These are phyloP conservation scores for Chelon labrosus DNA, from an alignment of 2,797 vertebrate genomes.

Conservation along the genomic window DNA sequence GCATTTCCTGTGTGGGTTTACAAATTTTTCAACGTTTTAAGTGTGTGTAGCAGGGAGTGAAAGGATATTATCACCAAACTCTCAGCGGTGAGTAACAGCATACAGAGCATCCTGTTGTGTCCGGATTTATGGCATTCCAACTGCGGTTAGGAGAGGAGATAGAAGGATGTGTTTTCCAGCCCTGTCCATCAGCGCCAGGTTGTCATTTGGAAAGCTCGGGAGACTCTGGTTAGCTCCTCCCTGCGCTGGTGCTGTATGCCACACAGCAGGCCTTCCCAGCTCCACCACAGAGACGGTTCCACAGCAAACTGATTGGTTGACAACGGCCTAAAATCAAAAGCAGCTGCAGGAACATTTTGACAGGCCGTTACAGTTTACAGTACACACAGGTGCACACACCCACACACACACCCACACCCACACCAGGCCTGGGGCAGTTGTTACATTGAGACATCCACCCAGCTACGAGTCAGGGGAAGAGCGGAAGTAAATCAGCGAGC, in stretches of 20 bases:
- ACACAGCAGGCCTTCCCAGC: conserved; percentile 35
- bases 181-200: conserved; percentile 58
- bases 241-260: conserved; percentile 37
- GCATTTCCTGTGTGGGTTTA: conserved; percentile 58
- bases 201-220: conserved; percentile 56
- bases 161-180: conserved; percentile 52
- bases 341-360: conserved; percentile 54
- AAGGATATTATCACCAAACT: conserved; percentile 41
- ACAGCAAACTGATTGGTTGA: conserved; percentile 47
- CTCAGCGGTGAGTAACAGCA: conserved; percentile 43
- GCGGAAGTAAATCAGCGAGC: conserved; percentile 62
- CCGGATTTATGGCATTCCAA: conserved; percentile 50
- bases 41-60: conserved; percentile 20
- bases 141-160: conserved; percentile 45
- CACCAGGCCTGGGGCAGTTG: conserved; percentile 9
- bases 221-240: conserved; percentile 44
- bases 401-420: conserved; percentile 12
- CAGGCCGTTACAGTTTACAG: conserved; percentile 21
- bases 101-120: conserved; percentile 69
- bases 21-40: conserved; percentile 8
- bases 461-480: conserved; percentile 24
- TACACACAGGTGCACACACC: conserved; percentile 34
- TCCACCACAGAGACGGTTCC: conserved; percentile 47
- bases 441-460: conserved; percentile 12
- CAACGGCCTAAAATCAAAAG: conserved; percentile 47